These are phyloP conservation scores for Pseudolaguvia tuberculata DNA, from an alignment of 2,113 vertebrate species.

Conservation along the genomic window DNA sequence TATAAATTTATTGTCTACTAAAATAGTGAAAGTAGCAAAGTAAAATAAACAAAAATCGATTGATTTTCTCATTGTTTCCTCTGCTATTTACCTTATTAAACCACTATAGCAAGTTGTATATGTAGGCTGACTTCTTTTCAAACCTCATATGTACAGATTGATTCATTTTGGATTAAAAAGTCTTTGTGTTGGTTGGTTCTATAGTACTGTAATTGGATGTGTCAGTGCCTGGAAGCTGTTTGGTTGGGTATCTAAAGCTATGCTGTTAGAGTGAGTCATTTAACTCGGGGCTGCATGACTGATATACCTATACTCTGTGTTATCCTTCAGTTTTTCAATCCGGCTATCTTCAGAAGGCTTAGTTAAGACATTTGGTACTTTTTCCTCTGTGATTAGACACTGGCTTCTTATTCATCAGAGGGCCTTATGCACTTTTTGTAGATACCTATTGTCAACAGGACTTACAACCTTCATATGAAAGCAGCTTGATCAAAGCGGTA, in stretches of 20 bases:
- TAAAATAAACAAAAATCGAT: conserved; percentile 5
- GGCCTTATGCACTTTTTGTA: conserved; percentile 29
- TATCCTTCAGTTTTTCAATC: conserved; percentile 27
- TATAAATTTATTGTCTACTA: neutral
- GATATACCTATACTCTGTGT: conserved; percentile 35
- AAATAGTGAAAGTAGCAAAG: neutral
- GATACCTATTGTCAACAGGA: conserved; percentile 55
- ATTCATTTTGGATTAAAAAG: conserved; percentile 43
- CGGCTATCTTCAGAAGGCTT: conserved; percentile 49
- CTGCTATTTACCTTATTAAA: conserved; percentile 15
- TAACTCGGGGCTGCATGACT: conserved; percentile 32
- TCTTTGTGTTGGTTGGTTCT: conserved; percentile 38
- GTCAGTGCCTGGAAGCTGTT: conserved; percentile 43
- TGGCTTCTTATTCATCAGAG: conserved; percentile 42
- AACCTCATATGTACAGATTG: conserved; percentile 31
- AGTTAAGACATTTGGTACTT: conserved; percentile 43
- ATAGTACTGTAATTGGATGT: conserved; percentile 44
- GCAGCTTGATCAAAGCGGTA: conserved; percentile 52
- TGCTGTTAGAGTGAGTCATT: conserved; percentile 38
- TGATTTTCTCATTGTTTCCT: conserved; percentile 23
- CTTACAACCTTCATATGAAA: conserved; percentile 47
- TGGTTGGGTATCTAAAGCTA: conserved; percentile 39
- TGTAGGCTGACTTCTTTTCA: conserved; percentile 30
- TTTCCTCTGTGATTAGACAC: conserved; percentile 37
- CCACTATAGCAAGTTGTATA: conserved; percentile 20